Percentiles rank a stretch among this genome's conserved stretches.
phyloP scores from a whole-genome alignment of 1,140 invertebrate species.

The Nasonia longicornis region DNA sequence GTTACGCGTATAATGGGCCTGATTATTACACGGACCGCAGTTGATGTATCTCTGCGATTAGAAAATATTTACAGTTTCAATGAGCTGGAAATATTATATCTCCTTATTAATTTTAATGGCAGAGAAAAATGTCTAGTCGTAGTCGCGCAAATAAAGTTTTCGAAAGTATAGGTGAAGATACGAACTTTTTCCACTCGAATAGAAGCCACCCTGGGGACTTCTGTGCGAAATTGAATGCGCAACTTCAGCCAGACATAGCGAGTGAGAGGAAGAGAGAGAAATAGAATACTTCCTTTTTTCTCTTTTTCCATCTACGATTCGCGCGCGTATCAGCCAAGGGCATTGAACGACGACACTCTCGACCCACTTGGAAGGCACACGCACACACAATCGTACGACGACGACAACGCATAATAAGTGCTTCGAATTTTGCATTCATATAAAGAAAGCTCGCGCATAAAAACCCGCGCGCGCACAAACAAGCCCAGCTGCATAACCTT shows the following conservation, averaged over 20 bases:
- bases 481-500: not conserved
- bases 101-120: not conserved
- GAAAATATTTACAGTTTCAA: not conserved
- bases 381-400: not conserved
- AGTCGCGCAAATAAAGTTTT: not conserved
- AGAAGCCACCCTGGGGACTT: not conserved
- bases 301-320: constrained; percentile 5
- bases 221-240: constrained; percentile 10
- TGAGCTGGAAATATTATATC: not conserved
- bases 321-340: not conserved
- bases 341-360: constrained; percentile 22
- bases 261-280: not conserved
- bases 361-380: constrained; percentile 26
- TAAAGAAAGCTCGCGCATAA: not conserved
- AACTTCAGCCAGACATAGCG: not conserved
- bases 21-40: not conserved
- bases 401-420: not conserved
- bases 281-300: constrained; percentile 9
- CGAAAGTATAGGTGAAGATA: not conserved
- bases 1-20: not conserved
- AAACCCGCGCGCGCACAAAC: not conserved
- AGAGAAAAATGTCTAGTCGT: not conserved
- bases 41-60: too few relatives aligned
- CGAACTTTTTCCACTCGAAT: constrained; percentile 7
- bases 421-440: not conserved